These are phyloP conservation scores for Xiphydria camelus DNA, from an alignment of 2,888 invertebrate species.

Conservation along the genomic window DNA sequence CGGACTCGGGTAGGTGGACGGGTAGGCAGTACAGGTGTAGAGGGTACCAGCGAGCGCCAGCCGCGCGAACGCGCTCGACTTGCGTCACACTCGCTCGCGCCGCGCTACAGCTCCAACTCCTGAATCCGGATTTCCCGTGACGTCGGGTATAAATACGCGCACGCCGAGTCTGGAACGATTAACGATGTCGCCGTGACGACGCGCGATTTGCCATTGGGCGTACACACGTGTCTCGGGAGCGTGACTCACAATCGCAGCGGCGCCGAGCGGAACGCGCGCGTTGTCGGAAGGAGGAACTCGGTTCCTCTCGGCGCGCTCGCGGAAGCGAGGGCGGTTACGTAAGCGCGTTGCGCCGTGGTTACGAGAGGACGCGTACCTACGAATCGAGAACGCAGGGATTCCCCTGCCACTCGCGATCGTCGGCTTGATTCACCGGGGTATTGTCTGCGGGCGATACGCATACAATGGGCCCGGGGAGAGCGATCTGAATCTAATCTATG, in stretches of 20 bases:
- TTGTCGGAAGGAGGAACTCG: no score
- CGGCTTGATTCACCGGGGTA: slow-evolving; percentile 39
- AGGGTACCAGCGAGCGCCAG: no score
- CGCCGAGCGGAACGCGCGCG: not conserved
- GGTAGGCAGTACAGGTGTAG: no score
- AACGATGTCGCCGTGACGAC: not conserved
- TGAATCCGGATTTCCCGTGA: not conserved
- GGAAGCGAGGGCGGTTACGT: no score
- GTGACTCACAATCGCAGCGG: not conserved
- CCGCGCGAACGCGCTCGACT: no score
- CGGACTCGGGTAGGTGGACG: no score
- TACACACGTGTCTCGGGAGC: not conserved
- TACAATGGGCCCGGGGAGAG: slow-evolving; percentile 41
- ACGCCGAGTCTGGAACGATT: not conserved
- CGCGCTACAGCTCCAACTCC: no score
- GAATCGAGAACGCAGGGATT: slow-evolving; percentile 25
- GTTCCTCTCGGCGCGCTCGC: no score
- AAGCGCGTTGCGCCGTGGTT: no score
- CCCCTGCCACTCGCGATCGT: slow-evolving; percentile 18
- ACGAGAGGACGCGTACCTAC: no score
- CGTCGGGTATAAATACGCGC: no score
- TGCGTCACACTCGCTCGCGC: no score
- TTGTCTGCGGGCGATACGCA: slow-evolving; percentile 39
- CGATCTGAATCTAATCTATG: slow-evolving; percentile 43
- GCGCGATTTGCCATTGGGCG: not conserved